phyloP scores from a whole-genome alignment of 2,888 invertebrate species.

The Caenorhabditis zanzibari region DNA sequence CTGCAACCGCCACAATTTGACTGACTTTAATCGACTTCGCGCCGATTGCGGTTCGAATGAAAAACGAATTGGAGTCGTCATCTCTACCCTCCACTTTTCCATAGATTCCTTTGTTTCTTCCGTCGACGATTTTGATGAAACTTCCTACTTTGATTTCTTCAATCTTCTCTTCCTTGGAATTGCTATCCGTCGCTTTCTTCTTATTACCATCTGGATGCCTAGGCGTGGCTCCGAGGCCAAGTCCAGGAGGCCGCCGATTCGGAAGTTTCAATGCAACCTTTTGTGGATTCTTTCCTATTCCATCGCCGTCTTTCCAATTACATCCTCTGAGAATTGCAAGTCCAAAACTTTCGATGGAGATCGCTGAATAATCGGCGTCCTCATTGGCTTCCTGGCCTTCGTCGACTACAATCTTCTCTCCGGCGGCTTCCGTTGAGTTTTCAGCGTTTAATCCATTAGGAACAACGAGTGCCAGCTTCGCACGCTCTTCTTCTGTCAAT shows the following conservation, averaged over 20 bases:
- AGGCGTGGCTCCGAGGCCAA: conserved; percentile 93
- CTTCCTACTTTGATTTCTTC: conserved; percentile 64
- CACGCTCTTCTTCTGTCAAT: conserved; percentile 73
- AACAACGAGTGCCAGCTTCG: conserved; percentile 70
- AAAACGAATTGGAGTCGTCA: conserved; percentile 90
- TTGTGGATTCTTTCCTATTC: conserved; percentile 78
- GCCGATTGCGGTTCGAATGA: conserved; percentile 84
- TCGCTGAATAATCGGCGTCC: conserved; percentile 80
- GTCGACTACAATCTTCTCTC: conserved; percentile 54
- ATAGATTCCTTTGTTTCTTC: conserved; percentile 68
- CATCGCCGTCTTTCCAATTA: conserved; percentile 87
- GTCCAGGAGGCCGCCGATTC: conserved; percentile 91
- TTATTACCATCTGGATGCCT: conserved; percentile 83
- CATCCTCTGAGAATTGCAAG: conserved; percentile 95
- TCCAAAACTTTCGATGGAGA: conserved; percentile 91
- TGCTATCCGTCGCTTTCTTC: conserved; percentile 37
- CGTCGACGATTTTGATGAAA: conserved; percentile 67
- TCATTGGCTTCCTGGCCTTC: conserved; percentile 45
- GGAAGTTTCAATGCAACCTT: conserved; percentile 86
- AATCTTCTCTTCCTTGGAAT: conserved; percentile 45
- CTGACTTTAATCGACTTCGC: conserved; percentile 70
- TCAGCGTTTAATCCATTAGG: conserved; percentile 43
- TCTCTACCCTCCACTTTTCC: conserved; percentile 88
- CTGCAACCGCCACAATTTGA: conserved; percentile 87
- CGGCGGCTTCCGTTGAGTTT: background rate